Evolutionary conservation across 92 coral and sea anemone species (phyloP).

Genomic region (Desmophyllum pertusum): DNA sequence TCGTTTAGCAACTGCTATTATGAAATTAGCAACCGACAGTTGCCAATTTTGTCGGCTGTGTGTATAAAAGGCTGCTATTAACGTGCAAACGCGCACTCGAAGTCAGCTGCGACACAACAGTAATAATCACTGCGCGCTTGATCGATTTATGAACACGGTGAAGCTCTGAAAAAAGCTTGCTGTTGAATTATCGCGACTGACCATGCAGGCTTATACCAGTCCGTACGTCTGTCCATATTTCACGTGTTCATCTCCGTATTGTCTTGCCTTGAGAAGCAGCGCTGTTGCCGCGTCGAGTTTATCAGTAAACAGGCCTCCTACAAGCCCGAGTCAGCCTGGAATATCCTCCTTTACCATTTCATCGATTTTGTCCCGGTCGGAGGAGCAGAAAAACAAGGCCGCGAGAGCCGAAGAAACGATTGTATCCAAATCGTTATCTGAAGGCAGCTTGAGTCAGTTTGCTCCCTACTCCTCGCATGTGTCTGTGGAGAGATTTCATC

Average conservation of each 20-base stretch:
- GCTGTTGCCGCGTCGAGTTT: conserved; percentile 36
- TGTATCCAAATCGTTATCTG: conserved; percentile 27
- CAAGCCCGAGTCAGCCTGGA: conserved; percentile 47
- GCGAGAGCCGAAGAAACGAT: conserved; percentile 31
- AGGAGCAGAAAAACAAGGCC: conserved; percentile 54
- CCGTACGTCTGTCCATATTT: conserved; percentile 74
- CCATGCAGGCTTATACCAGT: conserved; percentile 72
- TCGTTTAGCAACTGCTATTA: conserved; percentile 93
- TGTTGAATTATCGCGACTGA: background rate
- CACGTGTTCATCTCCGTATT: conserved; percentile 79
- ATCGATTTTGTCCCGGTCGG: conserved; percentile 81
- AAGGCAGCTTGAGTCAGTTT: conserved; percentile 40
- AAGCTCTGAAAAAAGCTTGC: background rate
- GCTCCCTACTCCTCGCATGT: conserved; percentile 59
- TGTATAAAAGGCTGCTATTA: conserved; percentile 62
- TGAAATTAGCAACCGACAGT: conserved; percentile 70
- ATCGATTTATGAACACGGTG: background rate
- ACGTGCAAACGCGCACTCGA: conserved; percentile 18
- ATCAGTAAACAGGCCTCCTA: conserved; percentile 43
- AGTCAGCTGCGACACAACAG: conserved; percentile 28
- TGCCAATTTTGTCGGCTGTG: conserved; percentile 73
- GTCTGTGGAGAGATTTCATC: conserved; percentile 80
- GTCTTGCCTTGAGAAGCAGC: conserved; percentile 59
- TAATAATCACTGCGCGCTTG: background rate
- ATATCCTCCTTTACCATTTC: conserved; percentile 80